Evolutionary conservation across 1,140 invertebrate genomes (phyloP).

Genomic region (Micrasema longulum): DNA sequence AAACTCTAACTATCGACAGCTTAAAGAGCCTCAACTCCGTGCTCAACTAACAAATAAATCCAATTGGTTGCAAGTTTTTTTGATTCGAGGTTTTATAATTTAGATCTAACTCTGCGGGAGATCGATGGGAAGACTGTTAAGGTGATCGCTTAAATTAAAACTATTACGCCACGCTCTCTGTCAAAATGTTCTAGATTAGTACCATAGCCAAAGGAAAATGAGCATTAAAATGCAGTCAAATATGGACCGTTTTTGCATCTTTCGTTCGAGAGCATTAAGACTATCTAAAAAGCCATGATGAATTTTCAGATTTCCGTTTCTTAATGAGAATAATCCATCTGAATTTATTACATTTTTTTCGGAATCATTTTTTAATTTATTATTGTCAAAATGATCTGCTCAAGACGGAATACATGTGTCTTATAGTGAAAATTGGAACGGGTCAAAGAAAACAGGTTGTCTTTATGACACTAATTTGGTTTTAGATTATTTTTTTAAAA

Average conservation of each 20-base stretch:
- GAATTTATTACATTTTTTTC: constrained; percentile 34
- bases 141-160: constrained; percentile 45
- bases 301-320: constrained; percentile 25
- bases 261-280: not conserved
- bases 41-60: constrained; percentile 5
- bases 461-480: no score
- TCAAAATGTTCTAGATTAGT: not conserved
- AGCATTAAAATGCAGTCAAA: not conserved
- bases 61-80: not conserved
- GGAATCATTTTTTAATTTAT: constrained; percentile 34
- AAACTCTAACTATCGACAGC: not conserved
- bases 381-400: constrained; percentile 19
- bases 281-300: not conserved
- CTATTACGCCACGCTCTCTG: constrained; percentile 21
- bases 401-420: no score
- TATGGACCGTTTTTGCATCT: not conserved
- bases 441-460: no score
- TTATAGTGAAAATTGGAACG: no score
- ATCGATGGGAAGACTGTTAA: constrained; percentile 34
- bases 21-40: not conserved
- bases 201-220: not conserved
- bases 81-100: not conserved
- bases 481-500: no score
- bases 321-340: constrained; percentile 39
- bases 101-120: constrained; percentile 18